Percentiles rank a stretch among this genome's conserved stretches.
Conservation (phyloP, 2,888 invertebrate genomes). For the Pristionchus entomophagus region DNA sequence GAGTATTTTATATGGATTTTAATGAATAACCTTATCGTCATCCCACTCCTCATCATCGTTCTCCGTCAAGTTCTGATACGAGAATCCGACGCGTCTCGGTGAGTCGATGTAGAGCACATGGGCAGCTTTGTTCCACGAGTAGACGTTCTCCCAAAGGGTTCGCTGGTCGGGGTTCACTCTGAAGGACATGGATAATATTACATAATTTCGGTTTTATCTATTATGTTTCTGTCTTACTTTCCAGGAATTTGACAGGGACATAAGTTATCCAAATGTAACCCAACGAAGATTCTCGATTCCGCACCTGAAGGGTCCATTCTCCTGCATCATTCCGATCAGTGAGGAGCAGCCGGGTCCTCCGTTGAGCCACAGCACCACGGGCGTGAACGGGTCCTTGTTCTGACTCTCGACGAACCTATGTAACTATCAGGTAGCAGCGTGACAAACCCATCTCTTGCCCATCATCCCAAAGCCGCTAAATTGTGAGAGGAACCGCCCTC, state of each 20-base stretch:
- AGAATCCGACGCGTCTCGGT: constrained; percentile 79
- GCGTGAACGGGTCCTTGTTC: constrained; percentile 52
- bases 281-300: too few relatives aligned
- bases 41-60: constrained; percentile 62
- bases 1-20: too few relatives aligned
- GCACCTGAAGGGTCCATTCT: constrained; percentile 76
- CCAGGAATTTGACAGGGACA: too few relatives aligned
- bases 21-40: constrained; percentile 61
- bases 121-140: constrained; percentile 71
- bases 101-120: constrained; percentile 79
- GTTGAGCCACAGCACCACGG: constrained; percentile 72
- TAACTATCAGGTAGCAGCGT: too few relatives aligned
- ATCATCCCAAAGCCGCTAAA: too few relatives aligned
- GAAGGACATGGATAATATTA: too few relatives aligned
- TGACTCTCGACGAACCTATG: constrained; percentile 31
- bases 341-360: constrained; percentile 68
- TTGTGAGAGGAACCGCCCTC: too few relatives aligned
- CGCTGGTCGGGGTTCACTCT: constrained; percentile 69
- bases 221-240: too few relatives aligned
- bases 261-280: too few relatives aligned
- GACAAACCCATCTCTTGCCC: too few relatives aligned
- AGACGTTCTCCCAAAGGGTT: constrained; percentile 71
- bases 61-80: constrained; percentile 72
- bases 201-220: too few relatives aligned
- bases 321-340: constrained; percentile 54